Evolutionary conservation across 2,888 invertebrate genomes (phyloP).

Genomic region (Belgica antarctica): DNA sequence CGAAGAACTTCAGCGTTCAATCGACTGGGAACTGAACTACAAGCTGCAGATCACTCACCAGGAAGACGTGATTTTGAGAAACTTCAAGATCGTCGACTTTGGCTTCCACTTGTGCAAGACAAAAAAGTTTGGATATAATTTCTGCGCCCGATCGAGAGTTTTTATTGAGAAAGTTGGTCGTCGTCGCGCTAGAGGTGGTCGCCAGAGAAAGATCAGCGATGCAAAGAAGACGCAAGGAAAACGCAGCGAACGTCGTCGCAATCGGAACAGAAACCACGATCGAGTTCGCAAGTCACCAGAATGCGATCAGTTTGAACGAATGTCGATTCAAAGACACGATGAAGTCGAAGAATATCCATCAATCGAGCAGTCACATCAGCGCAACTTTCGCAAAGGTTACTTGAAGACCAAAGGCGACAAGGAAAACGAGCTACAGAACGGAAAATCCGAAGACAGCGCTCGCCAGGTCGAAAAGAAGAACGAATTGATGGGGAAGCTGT

Average conservation of each 20-base stretch:
- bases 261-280: slow-evolving; percentile 24
- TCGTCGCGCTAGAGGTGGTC: slow-evolving; percentile 44
- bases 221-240: slow-evolving; percentile 51
- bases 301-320: slow-evolving; percentile 8
- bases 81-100: slow-evolving; percentile 75
- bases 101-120: slow-evolving; percentile 59
- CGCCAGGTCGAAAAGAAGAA: slow-evolving; percentile 47
- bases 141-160: slow-evolving; percentile 52
- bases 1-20: slow-evolving; percentile 64
- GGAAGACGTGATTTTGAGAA: slow-evolving; percentile 73
- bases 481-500: slow-evolving; percentile 74
- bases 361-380: slow-evolving; percentile 10
- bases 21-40: slow-evolving; percentile 64
- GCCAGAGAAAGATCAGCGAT: slow-evolving; percentile 53
- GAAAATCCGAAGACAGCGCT: slow-evolving; percentile 45
- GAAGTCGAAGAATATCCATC: slow-evolving; percentile 39
- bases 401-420: slow-evolving; percentile 23
- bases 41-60: slow-evolving; percentile 54
- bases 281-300: not conserved
- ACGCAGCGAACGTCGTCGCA: slow-evolving; percentile 47
- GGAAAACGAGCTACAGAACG: slow-evolving; percentile 3
- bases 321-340: slow-evolving; percentile 31
- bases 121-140: slow-evolving; percentile 55
- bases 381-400: slow-evolving; percentile 14
- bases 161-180: slow-evolving; percentile 49